These are phyloP conservation scores for Drosophila kepulauana DNA, from an alignment of 1,140 invertebrate genomes.

Conservation along the genomic window DNA sequence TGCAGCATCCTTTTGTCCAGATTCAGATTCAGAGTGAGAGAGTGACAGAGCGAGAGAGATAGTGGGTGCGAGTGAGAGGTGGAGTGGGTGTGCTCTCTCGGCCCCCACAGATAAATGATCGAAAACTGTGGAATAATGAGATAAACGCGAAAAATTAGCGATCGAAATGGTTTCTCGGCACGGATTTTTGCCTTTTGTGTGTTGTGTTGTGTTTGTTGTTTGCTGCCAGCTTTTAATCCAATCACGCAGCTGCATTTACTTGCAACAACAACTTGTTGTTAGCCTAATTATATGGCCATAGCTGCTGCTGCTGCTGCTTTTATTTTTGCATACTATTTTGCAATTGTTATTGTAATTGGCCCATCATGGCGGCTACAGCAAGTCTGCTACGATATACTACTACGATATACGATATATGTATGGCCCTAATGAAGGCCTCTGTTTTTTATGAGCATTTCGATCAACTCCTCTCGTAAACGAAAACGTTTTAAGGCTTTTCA, in stretches of 20 bases:
- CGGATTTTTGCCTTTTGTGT: slow-evolving; percentile 36
- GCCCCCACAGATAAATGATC: slow-evolving; percentile 78
- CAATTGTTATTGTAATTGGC: slow-evolving; percentile 80
- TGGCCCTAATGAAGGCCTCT: slow-evolving; percentile 51
- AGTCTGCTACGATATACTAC: background rate
- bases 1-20: slow-evolving; percentile 44
- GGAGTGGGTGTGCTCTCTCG: slow-evolving; percentile 27
- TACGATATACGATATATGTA: background rate
- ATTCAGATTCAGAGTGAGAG: background rate
- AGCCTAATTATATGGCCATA: slow-evolving; percentile 59
- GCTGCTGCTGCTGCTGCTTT: slow-evolving; percentile 33
- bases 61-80: background rate
- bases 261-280: slow-evolving; percentile 62
- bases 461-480: slow-evolving; percentile 78
- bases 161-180: slow-evolving; percentile 64
- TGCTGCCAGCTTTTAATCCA: slow-evolving; percentile 65
- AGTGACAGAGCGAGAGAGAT: slow-evolving; percentile 5
- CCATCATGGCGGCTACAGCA: slow-evolving; percentile 65
- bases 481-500: slow-evolving; percentile 82
- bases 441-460: slow-evolving; percentile 57
- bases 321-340: slow-evolving; percentile 69
- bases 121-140: slow-evolving; percentile 84
- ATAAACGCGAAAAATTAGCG: slow-evolving; percentile 84
- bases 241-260: slow-evolving; percentile 82
- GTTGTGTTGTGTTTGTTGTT: slow-evolving; percentile 31